Evolutionary conservation across 2,888 invertebrate species (phyloP).

Genomic region (Dryadula phaetusa): DNA sequence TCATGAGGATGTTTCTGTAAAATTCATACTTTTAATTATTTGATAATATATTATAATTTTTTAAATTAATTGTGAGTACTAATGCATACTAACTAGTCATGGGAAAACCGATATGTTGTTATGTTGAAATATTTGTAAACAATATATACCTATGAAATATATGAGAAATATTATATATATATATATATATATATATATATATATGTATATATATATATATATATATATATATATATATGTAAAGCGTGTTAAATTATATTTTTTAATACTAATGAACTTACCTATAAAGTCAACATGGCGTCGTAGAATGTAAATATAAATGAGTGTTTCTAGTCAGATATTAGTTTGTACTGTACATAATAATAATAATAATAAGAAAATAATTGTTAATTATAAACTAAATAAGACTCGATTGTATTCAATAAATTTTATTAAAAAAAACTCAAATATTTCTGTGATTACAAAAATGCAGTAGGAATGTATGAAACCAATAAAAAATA

Average conservation of each 20-base stretch:
- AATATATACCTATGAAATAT: too few species aligned
- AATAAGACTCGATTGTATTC: slow-evolving; percentile 61
- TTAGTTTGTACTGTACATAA: slow-evolving; percentile 29
- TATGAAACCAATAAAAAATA: slow-evolving; percentile 71
- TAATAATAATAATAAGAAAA: slow-evolving; percentile 61
- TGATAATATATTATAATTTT: too few species aligned
- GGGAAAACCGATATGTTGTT: slow-evolving; percentile 3
- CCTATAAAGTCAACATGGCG: background rate
- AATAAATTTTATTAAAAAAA: slow-evolving; percentile 66
- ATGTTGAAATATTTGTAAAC: too few species aligned
- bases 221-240: too few species aligned
- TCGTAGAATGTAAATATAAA: slow-evolving; percentile 32
- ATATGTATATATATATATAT: too few species aligned
- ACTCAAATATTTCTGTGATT: slow-evolving; percentile 56
- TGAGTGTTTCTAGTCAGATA: slow-evolving; percentile 74
- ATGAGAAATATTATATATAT: too few species aligned
- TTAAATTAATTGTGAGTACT: slow-evolving; percentile 24
- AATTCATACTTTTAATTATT: background rate
- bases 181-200: too few species aligned
- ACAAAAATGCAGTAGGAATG: slow-evolving; percentile 71
- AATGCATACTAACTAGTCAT: slow-evolving; percentile 31
- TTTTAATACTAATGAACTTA: slow-evolving; percentile 7
- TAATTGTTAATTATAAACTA: slow-evolving; percentile 54
- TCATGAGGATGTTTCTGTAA: background rate
- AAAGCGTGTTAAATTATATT: background rate